Base-by-base conservation (phyloP, 2,797 vertebrate genomes). In the Pitangus sulphuratus region DNA sequence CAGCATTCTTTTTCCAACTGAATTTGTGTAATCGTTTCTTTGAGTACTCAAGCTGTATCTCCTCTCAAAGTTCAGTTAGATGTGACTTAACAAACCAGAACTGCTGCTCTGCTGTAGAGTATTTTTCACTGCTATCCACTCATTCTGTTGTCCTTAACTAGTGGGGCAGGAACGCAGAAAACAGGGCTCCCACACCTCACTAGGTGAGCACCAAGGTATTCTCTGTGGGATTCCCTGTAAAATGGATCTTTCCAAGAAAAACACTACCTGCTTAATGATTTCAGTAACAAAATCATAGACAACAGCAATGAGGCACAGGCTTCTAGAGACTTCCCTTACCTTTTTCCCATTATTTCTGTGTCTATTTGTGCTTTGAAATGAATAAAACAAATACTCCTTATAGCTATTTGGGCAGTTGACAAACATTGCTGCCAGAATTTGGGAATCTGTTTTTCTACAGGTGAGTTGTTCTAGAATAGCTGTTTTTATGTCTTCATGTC, bases 1-100 rank as follows among this genome's bases (percentile, higher is more conserved):
- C 85, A 64, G 80, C 80, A 62, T 93, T 91, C 83, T 82, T 95
- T 82, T 84, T 84, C 93, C 70, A 78, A 91, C 70, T 31, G 62
- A 87, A 54, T 84, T 95, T 76, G 56, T 81, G 77, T 91, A 51
- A 91, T 70, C 80, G 1, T 84, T 89, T 87, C 0, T 1, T 86
- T 50, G 80, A 86, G 51, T 51, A 33, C 62, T 90, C 0, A 9
- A 82, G 70, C 72, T 82, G 33, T 45, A 93, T 28, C 89, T 92
- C 44, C 45, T 50, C 56, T 37, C 11, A 26, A 31, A 75, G 66
- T 82, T 88, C 78, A 89, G 80, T 83, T 69, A 81, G 69, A 60
- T 60, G 37, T 79, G 87, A 82, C 37, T 56, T 65, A 81, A 22
- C 42, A 65, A 83, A 65, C 50, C 72, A 84, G 61, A 85, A 75